A percentile compares a stretch with the other conserved stretches of the same genome.
phyloP scores from a whole-genome alignment of 2,888 invertebrate species.

The Tenthredo notha region DNA sequence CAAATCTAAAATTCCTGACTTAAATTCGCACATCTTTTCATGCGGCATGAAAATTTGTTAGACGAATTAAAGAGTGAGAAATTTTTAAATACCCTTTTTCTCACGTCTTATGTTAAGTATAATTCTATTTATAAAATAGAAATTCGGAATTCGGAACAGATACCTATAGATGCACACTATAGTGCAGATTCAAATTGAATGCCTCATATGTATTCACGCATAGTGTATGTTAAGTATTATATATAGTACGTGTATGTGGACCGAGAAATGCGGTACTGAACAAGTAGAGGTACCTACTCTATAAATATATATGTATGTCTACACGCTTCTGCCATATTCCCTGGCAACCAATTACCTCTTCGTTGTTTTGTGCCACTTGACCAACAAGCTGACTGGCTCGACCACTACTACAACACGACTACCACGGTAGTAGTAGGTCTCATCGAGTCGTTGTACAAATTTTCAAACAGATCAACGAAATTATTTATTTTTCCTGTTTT shows the following conservation, averaged over 20 bases:
- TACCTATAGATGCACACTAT: background rate
- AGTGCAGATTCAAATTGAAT: background rate
- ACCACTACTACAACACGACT: background rate
- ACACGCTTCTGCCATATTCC: slow-evolving; percentile 15
- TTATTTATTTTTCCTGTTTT: background rate
- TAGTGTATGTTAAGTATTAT: background rate
- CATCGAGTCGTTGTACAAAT: background rate
- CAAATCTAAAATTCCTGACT: background rate
- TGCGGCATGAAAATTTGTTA: too few species aligned
- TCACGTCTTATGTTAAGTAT: background rate
- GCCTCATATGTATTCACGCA: background rate
- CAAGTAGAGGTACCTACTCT: background rate
- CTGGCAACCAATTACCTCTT: slow-evolving; percentile 19
- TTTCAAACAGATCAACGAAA: background rate
- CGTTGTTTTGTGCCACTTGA: slow-evolving; percentile 24
- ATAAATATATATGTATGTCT: slow-evolving; percentile 4
- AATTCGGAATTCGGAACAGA: background rate
- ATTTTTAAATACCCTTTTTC: background rate
- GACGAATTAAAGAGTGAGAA: background rate
- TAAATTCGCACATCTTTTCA: background rate
- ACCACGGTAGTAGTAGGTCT: background rate
- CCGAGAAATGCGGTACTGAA: slow-evolving; percentile 7
- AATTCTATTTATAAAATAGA: background rate
- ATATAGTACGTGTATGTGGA: background rate
- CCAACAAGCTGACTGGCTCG: slow-evolving; percentile 14